Conservation (phyloP, 2,888 invertebrate species). For the Mythimna loreyi region DNA sequence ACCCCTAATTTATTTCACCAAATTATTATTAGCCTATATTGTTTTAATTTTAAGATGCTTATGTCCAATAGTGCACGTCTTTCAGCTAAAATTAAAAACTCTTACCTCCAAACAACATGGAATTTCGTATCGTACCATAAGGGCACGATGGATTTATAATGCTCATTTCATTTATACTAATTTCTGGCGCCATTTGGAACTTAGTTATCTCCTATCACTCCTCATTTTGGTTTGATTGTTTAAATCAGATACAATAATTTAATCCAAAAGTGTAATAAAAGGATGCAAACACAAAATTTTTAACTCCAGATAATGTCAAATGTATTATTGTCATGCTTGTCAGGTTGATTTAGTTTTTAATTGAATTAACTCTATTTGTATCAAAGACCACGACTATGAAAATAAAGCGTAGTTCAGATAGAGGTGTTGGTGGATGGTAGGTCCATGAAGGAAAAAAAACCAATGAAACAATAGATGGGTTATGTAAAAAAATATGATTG, state of each 20-base stretch:
- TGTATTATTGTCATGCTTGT: conserved; percentile 4
- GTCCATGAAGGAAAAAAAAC: too few relatives aligned
- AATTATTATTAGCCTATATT: not conserved
- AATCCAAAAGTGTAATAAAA: not conserved
- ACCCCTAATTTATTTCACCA: too few relatives aligned
- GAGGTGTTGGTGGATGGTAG: too few relatives aligned
- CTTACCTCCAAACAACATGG: conserved; percentile 50
- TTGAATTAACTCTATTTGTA: not conserved
- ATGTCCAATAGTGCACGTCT: too few relatives aligned
- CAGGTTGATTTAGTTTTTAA: conserved; percentile 16
- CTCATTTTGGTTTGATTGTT: not conserved
- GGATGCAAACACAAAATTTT: conserved; percentile 10
- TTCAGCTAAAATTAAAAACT: not conserved
- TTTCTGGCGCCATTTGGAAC: not conserved
- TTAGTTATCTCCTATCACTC: not conserved
- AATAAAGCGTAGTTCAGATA: too few relatives aligned
- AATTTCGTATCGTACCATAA: conserved; percentile 23
- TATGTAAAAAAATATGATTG: too few relatives aligned
- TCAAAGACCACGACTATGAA: too few relatives aligned
- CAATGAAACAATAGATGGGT: too few relatives aligned
- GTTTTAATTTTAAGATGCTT: too few relatives aligned
- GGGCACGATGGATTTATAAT: not conserved
- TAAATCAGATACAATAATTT: conserved; percentile 1
- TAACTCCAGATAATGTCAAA: not conserved
- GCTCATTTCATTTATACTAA: conserved; percentile 5